A percentile compares a stretch with the other conserved stretches of the same genome.
These are phyloP conservation scores for Apogon hyalosoma DNA, from an alignment of 2,797 vertebrate species.

Conservation along the genomic window DNA sequence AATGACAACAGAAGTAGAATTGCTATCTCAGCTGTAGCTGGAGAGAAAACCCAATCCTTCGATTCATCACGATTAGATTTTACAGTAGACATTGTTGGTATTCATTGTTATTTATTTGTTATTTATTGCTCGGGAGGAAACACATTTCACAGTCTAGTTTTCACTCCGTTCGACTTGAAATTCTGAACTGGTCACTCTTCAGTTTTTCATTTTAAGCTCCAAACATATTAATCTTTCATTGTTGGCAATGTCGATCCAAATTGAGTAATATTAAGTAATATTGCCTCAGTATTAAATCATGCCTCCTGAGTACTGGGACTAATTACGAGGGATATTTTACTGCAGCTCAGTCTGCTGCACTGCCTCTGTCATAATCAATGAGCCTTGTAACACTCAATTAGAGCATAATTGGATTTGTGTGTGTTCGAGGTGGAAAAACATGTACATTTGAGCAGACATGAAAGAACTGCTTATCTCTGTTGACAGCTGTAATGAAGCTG, in stretches of 20 bases:
- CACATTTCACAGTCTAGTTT: neutral
- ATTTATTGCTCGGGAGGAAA: neutral
- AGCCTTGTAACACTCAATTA: constrained; percentile 84
- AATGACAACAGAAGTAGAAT: neutral
- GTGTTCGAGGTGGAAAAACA: constrained; percentile 70
- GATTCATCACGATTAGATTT: neutral
- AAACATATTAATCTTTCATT: constrained; percentile 32
- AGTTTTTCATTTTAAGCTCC: constrained; percentile 9
- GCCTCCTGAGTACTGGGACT: constrained; percentile 57
- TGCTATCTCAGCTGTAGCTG: neutral
- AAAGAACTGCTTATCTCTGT: constrained; percentile 74
- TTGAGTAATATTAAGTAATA: constrained; percentile 55
- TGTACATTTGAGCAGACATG: constrained; percentile 69
- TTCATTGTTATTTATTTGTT: neutral
- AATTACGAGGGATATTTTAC: constrained; percentile 74
- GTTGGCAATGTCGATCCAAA: constrained; percentile 45
- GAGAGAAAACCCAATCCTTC: neutral
- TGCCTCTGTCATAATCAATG: constrained; percentile 82
- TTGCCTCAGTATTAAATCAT: constrained; percentile 62
- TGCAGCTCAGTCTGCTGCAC: constrained; percentile 58
- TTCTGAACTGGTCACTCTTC: neutral
- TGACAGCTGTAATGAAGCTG: constrained; percentile 69
- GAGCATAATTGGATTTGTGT: constrained; percentile 82
- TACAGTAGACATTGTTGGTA: neutral
- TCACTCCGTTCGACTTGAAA: neutral